These are phyloP conservation scores for Muraenolepis orangiensis DNA, from an alignment of 2,797 vertebrate genomes.

Conservation along the genomic window DNA sequence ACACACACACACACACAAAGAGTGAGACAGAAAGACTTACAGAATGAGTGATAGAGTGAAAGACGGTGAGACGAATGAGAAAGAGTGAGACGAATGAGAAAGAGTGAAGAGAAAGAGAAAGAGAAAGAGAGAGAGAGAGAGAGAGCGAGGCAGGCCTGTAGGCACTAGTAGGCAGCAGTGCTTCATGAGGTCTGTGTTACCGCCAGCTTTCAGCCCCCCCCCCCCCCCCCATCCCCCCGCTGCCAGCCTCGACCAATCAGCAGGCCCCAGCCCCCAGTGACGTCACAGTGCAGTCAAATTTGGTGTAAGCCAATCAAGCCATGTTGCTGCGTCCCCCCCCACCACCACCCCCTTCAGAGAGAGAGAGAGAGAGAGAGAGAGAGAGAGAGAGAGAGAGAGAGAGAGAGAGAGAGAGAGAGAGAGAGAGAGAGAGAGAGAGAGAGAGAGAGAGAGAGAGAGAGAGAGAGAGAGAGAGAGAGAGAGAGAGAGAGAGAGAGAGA, in stretches of 20 bases:
- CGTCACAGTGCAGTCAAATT: constrained; percentile 76
- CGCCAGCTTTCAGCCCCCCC: constrained; percentile 51
- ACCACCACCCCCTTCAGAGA: constrained; percentile 34
- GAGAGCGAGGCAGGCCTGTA: constrained; percentile 38
- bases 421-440: constrained; percentile 17
- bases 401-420: constrained; percentile 18
- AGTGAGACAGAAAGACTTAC: not conserved
- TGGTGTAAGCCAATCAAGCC: constrained; percentile 68
- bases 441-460: too few relatives aligned
- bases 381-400: constrained; percentile 11
- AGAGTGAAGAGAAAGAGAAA: too few relatives aligned
- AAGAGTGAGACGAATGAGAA: too few relatives aligned
- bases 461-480: constrained; percentile 24
- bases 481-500: constrained; percentile 62
- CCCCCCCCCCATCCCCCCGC: constrained; percentile 41
- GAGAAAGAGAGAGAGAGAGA: not conserved
- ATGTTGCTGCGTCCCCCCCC: constrained; percentile 63
- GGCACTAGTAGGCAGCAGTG: constrained; percentile 63
- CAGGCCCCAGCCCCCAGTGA: constrained; percentile 47
- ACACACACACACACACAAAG: constrained; percentile 42
- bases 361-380: constrained; percentile 43
- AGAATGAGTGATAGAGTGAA: too few relatives aligned
- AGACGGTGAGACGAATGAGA: too few relatives aligned
- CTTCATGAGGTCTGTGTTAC: constrained; percentile 58
- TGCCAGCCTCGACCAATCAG: constrained; percentile 60